phyloP scores from a whole-genome alignment of 2,888 invertebrate species.

The Drosophila rellima region DNA sequence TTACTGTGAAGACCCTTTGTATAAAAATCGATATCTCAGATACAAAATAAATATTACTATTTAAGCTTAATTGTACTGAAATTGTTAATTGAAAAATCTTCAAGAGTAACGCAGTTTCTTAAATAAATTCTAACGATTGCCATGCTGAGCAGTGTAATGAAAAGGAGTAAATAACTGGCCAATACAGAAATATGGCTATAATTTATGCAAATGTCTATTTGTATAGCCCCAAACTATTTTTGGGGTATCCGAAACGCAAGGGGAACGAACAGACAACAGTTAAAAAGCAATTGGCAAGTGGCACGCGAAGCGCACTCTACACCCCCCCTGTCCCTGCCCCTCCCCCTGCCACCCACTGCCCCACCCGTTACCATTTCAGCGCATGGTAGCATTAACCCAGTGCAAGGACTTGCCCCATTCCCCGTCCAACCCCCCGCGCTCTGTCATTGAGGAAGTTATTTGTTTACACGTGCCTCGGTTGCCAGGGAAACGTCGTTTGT shows the following conservation, averaged over 20 bases:
- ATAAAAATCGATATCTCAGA: too few species aligned
- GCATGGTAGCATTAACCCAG: slow-evolving; percentile 72
- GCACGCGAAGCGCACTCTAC: slow-evolving; percentile 38
- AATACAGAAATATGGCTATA: slow-evolving; percentile 15
- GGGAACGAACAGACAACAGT: slow-evolving; percentile 29
- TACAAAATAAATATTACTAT: too few species aligned
- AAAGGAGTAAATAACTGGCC: slow-evolving; percentile 34
- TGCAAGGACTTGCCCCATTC: slow-evolving; percentile 64
- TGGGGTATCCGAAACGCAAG: slow-evolving; percentile 26
- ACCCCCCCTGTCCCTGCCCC: neutral
- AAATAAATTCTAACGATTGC: neutral
- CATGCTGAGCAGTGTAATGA: slow-evolving; percentile 40
- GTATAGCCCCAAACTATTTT: slow-evolving; percentile 40
- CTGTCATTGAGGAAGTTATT: slow-evolving; percentile 45
- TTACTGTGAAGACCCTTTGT: too few species aligned
- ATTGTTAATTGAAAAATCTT: too few species aligned
- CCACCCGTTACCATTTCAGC: too few species aligned
- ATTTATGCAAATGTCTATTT: slow-evolving; percentile 49
- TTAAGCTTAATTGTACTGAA: too few species aligned
- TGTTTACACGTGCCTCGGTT: slow-evolving; percentile 58
- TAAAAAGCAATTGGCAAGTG: slow-evolving; percentile 27
- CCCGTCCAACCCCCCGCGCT: neutral
- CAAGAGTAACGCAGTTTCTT: too few species aligned
- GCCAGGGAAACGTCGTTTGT: slow-evolving; percentile 57
- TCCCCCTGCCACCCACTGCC: neutral